Evolutionary conservation across 2,113 vertebrate species (phyloP).

Genomic region (Corydoras maculifer): DNA sequence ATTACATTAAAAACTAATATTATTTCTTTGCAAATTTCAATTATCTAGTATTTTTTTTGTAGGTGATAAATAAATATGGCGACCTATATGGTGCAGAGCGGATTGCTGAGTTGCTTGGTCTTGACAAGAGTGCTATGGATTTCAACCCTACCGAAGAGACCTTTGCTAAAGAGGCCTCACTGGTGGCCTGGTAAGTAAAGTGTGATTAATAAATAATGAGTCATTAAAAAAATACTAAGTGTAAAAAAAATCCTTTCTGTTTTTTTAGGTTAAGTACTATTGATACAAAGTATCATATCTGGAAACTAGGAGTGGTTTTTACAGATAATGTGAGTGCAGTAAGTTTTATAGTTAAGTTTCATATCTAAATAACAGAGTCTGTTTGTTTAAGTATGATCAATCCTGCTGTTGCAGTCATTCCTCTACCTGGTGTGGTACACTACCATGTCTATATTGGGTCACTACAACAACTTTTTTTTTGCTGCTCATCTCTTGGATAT

Average conservation of each 20-base stretch:
- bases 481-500: constrained; percentile 95
- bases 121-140: constrained; percentile 94
- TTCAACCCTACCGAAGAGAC: constrained; percentile 90
- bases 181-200: constrained; percentile 80
- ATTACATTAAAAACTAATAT: too few species aligned
- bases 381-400: neutral
- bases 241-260: constrained; percentile 21
- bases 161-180: constrained; percentile 80
- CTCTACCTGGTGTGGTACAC: constrained; percentile 96
- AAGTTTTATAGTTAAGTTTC: neutral
- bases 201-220: neutral
- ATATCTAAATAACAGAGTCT: neutral
- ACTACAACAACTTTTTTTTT: constrained; percentile 99
- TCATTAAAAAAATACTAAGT: neutral
- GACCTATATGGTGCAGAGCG: constrained; percentile 92
- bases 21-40: too few species aligned
- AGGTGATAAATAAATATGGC: constrained; percentile 98
- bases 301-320: constrained; percentile 96
- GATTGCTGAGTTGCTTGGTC: constrained; percentile 90
- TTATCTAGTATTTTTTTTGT: neutral
- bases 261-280: constrained; percentile 84
- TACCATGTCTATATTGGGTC: constrained; percentile 95
- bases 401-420: constrained; percentile 73
- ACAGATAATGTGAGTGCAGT: constrained; percentile 87
- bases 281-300: constrained; percentile 93